Evolutionary conservation across 2,113 vertebrate species (phyloP).

Genomic region (Mellivora capensis): DNA sequence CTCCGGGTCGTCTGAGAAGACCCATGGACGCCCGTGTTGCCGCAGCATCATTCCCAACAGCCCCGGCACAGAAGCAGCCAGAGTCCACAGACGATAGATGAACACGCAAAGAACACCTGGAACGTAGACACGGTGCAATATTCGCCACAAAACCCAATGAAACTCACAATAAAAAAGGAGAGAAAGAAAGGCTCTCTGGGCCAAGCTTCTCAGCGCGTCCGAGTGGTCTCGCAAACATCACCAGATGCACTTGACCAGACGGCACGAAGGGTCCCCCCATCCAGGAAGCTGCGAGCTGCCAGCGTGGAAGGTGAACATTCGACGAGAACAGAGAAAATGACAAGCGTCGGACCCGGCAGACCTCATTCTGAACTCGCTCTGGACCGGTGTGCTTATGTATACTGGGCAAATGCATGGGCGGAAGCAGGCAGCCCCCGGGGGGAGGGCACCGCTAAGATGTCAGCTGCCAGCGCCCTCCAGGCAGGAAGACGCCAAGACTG

Average conservation of each 20-base stretch:
- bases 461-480: not conserved
- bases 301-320: too few species aligned
- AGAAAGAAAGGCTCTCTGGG: too few species aligned
- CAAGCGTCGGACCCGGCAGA: not conserved
- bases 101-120: too few species aligned
- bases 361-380: not conserved
- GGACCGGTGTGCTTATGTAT: not conserved
- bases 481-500: not conserved
- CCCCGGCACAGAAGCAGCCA: not conserved
- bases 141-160: too few species aligned
- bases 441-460: accelerated
- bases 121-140: accelerated
- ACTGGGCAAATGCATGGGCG: too few species aligned
- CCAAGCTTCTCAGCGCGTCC: too few species aligned
- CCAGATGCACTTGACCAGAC: not conserved
- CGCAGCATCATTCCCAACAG: not conserved
- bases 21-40: not conserved
- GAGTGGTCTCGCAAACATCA: too few species aligned
- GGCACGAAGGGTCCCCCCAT: not conserved
- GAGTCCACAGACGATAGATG: not conserved
- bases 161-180: too few species aligned
- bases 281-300: not conserved
- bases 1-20: not conserved
- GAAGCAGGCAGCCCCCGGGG: not conserved
- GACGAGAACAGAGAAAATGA: not conserved